Evolutionary conservation across 2,113 vertebrate species (phyloP).

Genomic region (Ornithorhynchus anatinus): DNA sequence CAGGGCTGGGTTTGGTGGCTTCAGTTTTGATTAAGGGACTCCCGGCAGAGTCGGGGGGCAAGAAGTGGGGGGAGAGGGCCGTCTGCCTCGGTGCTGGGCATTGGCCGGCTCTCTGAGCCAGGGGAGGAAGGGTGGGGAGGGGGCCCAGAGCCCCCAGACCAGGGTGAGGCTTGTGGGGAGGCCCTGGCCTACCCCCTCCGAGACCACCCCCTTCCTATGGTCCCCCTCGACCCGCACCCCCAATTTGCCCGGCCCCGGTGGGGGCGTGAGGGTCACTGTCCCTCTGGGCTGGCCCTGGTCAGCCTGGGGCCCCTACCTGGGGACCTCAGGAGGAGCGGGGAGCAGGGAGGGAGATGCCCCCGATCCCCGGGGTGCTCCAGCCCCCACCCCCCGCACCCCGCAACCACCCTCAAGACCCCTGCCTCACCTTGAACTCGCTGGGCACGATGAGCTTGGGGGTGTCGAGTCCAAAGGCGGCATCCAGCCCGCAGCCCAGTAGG

Average conservation of each 20-base stretch:
- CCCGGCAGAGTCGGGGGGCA: neutral
- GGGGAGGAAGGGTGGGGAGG: neutral
- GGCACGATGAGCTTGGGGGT: conserved; percentile 79
- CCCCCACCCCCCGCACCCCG: neutral
- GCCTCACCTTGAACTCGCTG: conserved; percentile 74
- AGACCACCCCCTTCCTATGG: too few relatives aligned
- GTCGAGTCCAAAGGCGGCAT: conserved; percentile 70
- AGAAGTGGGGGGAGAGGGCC: neutral
- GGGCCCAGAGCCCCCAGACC: neutral
- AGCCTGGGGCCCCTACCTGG: too few relatives aligned
- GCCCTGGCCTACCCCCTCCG: too few relatives aligned
- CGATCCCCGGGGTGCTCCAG: neutral
- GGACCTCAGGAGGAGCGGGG: too few relatives aligned
- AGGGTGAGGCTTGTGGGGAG: neutral
- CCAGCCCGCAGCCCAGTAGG: conserved; percentile 66
- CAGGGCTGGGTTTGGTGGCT: conserved; percentile 39
- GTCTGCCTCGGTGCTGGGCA: too few relatives aligned
- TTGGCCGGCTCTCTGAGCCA: conserved; percentile 2
- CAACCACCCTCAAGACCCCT: neutral
- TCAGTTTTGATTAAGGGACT: conserved; percentile 50
- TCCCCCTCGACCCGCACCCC: too few relatives aligned
- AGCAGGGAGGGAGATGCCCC: too few relatives aligned
- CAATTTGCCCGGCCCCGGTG: neutral
- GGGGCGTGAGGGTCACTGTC: too few relatives aligned
- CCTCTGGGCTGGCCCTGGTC: neutral